A percentile compares a stretch with the other conserved stretches of the same genome.
Conservation (phyloP, 2,797 vertebrate genomes). For the Acropternis orthonyx region DNA sequence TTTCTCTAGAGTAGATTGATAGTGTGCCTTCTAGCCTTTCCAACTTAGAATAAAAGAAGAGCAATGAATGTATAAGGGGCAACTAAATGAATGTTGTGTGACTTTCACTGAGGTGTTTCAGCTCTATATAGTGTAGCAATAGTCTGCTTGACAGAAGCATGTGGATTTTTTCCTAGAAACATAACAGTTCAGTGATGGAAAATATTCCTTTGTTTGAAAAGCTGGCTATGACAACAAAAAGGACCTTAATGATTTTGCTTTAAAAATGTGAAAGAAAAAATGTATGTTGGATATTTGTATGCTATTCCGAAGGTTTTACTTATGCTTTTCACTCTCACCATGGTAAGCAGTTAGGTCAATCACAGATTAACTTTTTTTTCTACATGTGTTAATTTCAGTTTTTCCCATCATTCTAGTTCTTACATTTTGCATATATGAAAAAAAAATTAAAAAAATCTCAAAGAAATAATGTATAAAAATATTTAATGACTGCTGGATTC, state of each 20-base stretch:
- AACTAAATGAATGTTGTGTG: neutral
- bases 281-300: neutral
- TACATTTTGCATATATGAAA: neutral
- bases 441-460: neutral
- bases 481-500: neutral
- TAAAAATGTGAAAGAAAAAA: neutral
- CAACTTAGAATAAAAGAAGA: neutral
- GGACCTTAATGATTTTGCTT: neutral
- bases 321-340: neutral
- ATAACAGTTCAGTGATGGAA: neutral
- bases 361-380: neutral
- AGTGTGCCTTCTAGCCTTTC: neutral
- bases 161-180: neutral
- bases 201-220: neutral
- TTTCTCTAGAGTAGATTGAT: neutral
- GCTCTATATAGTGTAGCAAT: neutral
- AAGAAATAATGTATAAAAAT: neutral
- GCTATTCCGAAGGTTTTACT: neutral
- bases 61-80: neutral
- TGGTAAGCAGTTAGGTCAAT: neutral
- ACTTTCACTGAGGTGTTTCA: neutral
- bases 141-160: neutral
- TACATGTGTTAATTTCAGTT: neutral
- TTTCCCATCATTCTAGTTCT: neutral
- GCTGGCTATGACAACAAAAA: neutral